Base-by-base conservation (phyloP, 1,140 invertebrate genomes). In the Bombus pyrosoma region DNA sequence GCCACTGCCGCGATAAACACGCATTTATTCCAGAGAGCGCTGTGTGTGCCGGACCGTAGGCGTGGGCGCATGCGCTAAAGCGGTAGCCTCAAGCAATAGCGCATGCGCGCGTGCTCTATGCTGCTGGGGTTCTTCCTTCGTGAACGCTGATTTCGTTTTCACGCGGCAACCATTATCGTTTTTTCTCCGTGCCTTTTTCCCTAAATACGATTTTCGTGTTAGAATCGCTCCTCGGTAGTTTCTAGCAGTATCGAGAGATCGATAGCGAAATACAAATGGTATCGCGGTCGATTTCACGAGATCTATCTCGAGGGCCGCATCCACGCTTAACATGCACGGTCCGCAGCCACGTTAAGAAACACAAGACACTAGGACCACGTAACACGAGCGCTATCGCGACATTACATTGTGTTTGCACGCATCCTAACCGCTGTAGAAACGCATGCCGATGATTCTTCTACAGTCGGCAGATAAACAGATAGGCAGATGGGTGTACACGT, bases 1-100 rank as follows among this genome's bases (percentile, higher is more conserved):
- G 87, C 90, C 89, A 88, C 83, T 85, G 89, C 91, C 91, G 91
- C 92, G 93, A 94, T 94, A 94, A 94, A 93, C 92, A 93, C 92
- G 93, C 93, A 93, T 91, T 94, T 94, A 93, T 94, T 94, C 91
- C 92, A 83, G 83, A 86, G 90, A 90, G 91, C 92, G 89, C 87
- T 90, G 90, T 75, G 81, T 81, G 64, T 39, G 76, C 83, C 64
- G 47, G 73, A 82, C 79, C n/a, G 53, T 68, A 74, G 82, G 84
- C 86, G 83, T 91, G 84, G 74, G 87, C 87, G 85, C 83, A 89
- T 84, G 71, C 80, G 88, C 83, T 85, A 68, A 15, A 73, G 83
- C 72, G 68, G 78, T 86, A 86, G 53, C 69, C n/a, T n/a, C 85
- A 22, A 74, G 81, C 77, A 64, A 72, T 82, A 73, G 87, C 88